Conservation (phyloP, 2,797 vertebrate genomes). For the Gambelia wislizenii region DNA sequence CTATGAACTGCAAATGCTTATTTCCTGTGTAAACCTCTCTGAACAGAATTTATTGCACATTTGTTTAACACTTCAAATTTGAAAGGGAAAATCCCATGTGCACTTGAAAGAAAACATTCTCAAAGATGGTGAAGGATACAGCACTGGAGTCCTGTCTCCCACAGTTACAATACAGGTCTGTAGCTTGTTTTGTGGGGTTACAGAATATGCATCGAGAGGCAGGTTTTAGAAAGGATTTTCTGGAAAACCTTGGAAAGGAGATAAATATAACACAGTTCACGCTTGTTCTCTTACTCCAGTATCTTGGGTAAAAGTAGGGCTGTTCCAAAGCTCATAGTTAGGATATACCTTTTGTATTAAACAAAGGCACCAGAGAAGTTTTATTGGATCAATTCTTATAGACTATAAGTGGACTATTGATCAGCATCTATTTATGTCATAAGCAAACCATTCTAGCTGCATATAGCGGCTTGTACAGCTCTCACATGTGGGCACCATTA, state of each 20-base stretch:
- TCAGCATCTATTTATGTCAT: neutral
- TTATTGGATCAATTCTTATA: too few relatives aligned
- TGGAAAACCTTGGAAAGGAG: neutral
- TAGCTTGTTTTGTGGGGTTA: neutral
- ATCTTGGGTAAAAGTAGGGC: neutral
- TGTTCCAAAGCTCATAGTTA: too few relatives aligned
- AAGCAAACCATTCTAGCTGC: too few relatives aligned
- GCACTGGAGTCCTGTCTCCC: neutral
- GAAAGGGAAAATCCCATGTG: neutral
- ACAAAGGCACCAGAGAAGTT: too few relatives aligned
- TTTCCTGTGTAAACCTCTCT: neutral
- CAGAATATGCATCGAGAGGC: neutral
- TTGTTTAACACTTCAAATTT: neutral
- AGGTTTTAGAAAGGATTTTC: neutral
- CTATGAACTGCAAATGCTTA: neutral
- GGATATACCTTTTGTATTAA: neutral
- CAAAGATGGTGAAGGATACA: neutral
- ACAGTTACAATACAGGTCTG: neutral
- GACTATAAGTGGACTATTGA: too few relatives aligned
- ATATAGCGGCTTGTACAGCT: too few relatives aligned
- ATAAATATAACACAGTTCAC: neutral
- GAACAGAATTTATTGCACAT: conserved; percentile 6
- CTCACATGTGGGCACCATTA: too few relatives aligned
- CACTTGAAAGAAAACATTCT: neutral
- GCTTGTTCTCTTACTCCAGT: neutral